Base-by-base conservation (phyloP, 2,797 vertebrate species). In the Gallinago solitaria region DNA sequence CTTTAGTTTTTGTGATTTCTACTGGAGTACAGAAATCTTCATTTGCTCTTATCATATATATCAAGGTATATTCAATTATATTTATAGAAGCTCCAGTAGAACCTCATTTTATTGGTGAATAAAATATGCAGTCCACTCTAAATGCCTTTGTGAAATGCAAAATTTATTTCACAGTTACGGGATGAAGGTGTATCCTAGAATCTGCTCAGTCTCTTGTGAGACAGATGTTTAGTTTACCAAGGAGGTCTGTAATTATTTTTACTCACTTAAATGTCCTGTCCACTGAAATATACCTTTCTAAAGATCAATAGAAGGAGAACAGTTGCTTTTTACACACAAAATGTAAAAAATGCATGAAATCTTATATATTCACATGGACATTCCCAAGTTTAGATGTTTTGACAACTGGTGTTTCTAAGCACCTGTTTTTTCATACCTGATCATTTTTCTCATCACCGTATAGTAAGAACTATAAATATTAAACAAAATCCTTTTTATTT, bases 261-360 rank as follows among this genome's bases (percentile, higher is more conserved):
- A 60, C 7, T 65, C 11, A 53, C 6, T 50, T 30, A 37, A 48
- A 15, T 33, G 6, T 56, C 32, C 3, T 69, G 5, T 16, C 11
- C 51, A 39, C 4, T 64, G 45, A 73, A 87, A 61, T 0, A 1
- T 23, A 11, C 0, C 0, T 65, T 14, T 81, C 6, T 77, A 28
- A 69, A 63, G 9, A 74, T 12, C 15, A 48, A 1, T 61, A 10
- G 2, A 70, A 81, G 9, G 4, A 57, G 10, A 45, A 47, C 5
- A 32, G 9, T 21, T 47, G 6, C 39, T 3, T 57, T 89, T 70
- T 54, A 59, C 1, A 56, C 16, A 60, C 2, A 35, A 61, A 59
- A 18, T 41, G 5, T 47, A 39, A 56, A 90, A 86, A 83, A 73
- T 41, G 2, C 3, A 28, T 76, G 5, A 8, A 24, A 3, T 33